A percentile compares a stretch with the other conserved stretches of the same genome.
Conservation (phyloP, 2,888 invertebrate species). For the Trichogramma dendrolimi region DNA sequence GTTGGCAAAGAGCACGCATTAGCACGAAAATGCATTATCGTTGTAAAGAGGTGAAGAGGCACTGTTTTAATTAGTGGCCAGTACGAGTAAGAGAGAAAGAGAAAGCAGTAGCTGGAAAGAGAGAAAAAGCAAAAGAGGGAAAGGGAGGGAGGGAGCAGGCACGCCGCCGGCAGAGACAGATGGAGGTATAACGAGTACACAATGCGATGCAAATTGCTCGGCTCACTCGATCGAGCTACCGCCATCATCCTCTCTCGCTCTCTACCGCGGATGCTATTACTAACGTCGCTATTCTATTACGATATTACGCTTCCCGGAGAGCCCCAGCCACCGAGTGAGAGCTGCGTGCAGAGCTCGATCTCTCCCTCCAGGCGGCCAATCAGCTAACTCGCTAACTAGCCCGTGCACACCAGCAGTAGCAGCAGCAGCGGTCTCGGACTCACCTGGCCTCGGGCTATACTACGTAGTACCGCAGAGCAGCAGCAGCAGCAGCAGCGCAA, state of each 20-base stretch:
- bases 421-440: not conserved
- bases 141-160: constrained; percentile 29
- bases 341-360: constrained; percentile 11
- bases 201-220: constrained; percentile 51
- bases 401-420: constrained; percentile 30
- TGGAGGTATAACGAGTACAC: constrained; percentile 49
- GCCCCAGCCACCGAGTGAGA: constrained; percentile 20
- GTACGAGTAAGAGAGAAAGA: not conserved
- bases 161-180: constrained; percentile 38
- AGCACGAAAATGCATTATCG: no score
- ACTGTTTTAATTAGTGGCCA: no score
- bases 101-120: constrained; percentile 34
- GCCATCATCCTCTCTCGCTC: constrained; percentile 28
- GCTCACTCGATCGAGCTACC: constrained; percentile 34
- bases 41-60: no score
- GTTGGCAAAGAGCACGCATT: no score
- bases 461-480: not conserved
- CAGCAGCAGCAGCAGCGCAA: constrained; percentile 18
- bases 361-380: constrained; percentile 49
- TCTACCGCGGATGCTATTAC: constrained; percentile 47
- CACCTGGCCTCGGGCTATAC: no score
- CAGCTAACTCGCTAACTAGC: constrained; percentile 49
- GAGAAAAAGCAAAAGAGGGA: constrained; percentile 41
- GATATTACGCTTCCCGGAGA: constrained; percentile 46
- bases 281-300: constrained; percentile 52